These are phyloP conservation scores for Erebia aethiops DNA, from an alignment of 2,888 invertebrate species.

Conservation along the genomic window DNA sequence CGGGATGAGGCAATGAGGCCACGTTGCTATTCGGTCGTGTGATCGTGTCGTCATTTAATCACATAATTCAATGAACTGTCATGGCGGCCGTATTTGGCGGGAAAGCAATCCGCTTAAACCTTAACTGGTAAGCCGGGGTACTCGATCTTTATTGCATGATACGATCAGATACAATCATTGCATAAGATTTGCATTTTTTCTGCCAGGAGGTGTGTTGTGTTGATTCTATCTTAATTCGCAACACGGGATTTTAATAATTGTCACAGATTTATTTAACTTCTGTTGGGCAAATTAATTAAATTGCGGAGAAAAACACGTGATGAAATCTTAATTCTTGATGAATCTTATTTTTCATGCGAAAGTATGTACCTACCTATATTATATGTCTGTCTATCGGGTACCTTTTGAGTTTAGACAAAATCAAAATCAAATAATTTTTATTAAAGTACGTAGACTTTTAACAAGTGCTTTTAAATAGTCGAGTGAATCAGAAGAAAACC, in stretches of 20 bases:
- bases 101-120: conserved; percentile 80
- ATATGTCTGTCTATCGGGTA: too few relatives aligned
- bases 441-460: too few relatives aligned
- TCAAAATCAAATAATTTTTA: too few relatives aligned
- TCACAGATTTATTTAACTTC: conserved; percentile 3
- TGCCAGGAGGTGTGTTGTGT: conserved; percentile 23
- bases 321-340: too few relatives aligned
- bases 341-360: too few relatives aligned
- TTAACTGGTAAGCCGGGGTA: conserved; percentile 71
- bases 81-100: conserved; percentile 78
- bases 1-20: not conserved
- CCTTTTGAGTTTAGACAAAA: too few relatives aligned
- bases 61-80: conserved; percentile 79
- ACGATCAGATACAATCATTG: conserved; percentile 53
- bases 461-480: too few relatives aligned
- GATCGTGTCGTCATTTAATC: conserved; percentile 78
- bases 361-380: not conserved
- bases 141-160: conserved; percentile 75
- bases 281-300: not conserved
- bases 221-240: conserved; percentile 35
- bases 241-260: conserved; percentile 19
- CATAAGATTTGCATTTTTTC: conserved; percentile 54
- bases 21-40: conserved; percentile 32
- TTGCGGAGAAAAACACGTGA: not conserved
- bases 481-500: too few relatives aligned